phyloP scores from a whole-genome alignment of 2,113 vertebrate genomes.

The Lontra canadensis region DNA sequence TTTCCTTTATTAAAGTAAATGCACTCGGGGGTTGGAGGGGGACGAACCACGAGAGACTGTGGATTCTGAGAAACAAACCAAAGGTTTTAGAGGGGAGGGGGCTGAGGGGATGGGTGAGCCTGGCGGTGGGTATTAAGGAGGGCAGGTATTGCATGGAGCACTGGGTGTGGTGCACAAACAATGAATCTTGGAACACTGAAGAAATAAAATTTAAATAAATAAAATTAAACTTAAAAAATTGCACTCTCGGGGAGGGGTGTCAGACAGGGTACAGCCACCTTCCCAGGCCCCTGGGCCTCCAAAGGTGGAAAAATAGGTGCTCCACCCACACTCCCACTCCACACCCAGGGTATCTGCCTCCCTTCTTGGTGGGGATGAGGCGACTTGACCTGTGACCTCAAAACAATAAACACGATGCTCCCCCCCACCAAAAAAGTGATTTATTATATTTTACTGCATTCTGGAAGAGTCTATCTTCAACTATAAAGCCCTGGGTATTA shows the following conservation, averaged over 20 bases:
- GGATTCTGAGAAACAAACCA: too few relatives aligned
- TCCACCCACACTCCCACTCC: not conserved
- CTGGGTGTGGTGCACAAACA: too few relatives aligned
- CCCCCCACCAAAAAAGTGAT: not conserved
- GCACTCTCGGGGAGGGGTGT: not conserved
- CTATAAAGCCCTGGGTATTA: not conserved
- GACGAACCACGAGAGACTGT: too few relatives aligned
- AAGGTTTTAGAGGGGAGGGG: too few relatives aligned
- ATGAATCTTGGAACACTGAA: too few relatives aligned
- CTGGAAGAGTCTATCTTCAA: conserved; percentile 21
- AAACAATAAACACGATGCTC: conserved; percentile 67
- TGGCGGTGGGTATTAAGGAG: too few relatives aligned
- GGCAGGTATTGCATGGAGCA: too few relatives aligned
- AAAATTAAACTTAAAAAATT: too few relatives aligned
- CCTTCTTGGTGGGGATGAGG: not conserved
- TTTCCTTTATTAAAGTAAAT: conserved; percentile 70
- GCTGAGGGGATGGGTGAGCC: too few relatives aligned
- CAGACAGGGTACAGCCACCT: not conserved
- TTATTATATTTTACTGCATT: conserved; percentile 69
- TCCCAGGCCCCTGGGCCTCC: not conserved
- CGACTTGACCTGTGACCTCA: conserved; percentile 61
- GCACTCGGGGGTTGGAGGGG: not conserved
- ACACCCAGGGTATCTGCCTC: not conserved
- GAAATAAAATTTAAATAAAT: too few relatives aligned
- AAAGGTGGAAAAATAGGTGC: not conserved